A percentile compares a stretch with the other conserved stretches of the same genome.
phyloP scores from a whole-genome alignment of 2,113 vertebrate genomes.

The Brienomyrus brachyistius region DNA sequence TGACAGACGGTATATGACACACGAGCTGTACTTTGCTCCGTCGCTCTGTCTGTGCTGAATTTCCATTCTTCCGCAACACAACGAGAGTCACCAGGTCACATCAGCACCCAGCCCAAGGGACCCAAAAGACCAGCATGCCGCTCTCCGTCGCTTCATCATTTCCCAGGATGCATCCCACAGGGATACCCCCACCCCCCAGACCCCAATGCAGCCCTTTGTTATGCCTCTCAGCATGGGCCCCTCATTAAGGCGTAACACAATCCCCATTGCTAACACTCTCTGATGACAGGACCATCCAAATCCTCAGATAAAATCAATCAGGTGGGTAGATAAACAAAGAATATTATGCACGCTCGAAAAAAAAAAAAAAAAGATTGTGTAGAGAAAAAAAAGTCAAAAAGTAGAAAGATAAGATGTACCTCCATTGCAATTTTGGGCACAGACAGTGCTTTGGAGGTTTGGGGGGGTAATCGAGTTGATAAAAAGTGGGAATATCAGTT shows the following conservation, averaged over 20 bases:
- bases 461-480: background rate
- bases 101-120: background rate
- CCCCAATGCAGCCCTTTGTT: background rate
- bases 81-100: background rate
- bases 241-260: background rate
- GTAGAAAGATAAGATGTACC: background rate
- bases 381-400: background rate
- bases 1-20: background rate
- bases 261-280: background rate
- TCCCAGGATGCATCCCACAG: background rate
- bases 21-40: background rate
- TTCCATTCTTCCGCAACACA: background rate
- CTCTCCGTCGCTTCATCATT: background rate
- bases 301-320: background rate
- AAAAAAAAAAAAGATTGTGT: background rate
- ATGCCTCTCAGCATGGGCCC: background rate
- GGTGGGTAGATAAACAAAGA: background rate
- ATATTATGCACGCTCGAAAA: background rate
- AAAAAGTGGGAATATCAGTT: background rate
- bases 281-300: background rate
- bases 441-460: background rate
- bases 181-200: background rate
- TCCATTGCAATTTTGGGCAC: background rate
- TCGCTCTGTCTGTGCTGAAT: background rate
- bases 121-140: background rate